Evolutionary conservation across 2,797 vertebrate genomes (phyloP), one percentile per base, ranked within the genome.

Genomic region (Enteromius fasciolatus): DNA sequence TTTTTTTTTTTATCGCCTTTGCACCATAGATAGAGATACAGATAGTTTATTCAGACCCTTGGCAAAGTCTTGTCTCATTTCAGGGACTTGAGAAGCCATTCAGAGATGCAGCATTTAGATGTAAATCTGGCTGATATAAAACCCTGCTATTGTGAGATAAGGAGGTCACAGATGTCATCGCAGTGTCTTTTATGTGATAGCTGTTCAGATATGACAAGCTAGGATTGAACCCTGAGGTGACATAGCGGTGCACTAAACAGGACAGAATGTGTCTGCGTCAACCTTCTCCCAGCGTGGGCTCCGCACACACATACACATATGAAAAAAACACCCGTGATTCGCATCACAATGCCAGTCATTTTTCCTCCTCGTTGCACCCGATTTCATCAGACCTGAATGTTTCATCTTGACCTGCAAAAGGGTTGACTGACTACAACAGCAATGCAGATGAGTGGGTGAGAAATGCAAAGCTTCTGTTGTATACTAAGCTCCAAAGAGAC

Each of bases 351-450:
- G 79, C 39, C 83, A 80, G 72, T 82, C 79, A 84, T 77, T 86
- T 87, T 77, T 86, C 63, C 48, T 64, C 48, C 61, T 86, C 79
- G 85, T 89, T 90, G 86, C 89, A 80, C 75, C 20, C 72, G 75
- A 84, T 90, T 90, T 88, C 89, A 89, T 90, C 88, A 90, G 74
- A 87, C 69, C 73, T 54, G 70, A 79, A 46, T 84, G 86, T 83
- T 87, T 87, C 77, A 82, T 85, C 83, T 82, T 79, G 63, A 82
- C 83, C 81, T 72, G 82, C 82, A 64, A 84, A 85, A 83, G 68
- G 87, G 74, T 80, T 81, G 57, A 83, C 57, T 86, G 79, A 69
- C 80, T 83, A 84, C n/a, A 52, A 78, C 61, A 74, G 80, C 70
- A 75, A 68, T 70, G 81, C 67, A 70, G 63, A 83, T 64, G 64